Percentiles rank a stretch among this genome's conserved stretches.
These are phyloP conservation scores for Trididemnum miniatum DNA, from an alignment of 23 tunicate species.

Conservation along the genomic window DNA sequence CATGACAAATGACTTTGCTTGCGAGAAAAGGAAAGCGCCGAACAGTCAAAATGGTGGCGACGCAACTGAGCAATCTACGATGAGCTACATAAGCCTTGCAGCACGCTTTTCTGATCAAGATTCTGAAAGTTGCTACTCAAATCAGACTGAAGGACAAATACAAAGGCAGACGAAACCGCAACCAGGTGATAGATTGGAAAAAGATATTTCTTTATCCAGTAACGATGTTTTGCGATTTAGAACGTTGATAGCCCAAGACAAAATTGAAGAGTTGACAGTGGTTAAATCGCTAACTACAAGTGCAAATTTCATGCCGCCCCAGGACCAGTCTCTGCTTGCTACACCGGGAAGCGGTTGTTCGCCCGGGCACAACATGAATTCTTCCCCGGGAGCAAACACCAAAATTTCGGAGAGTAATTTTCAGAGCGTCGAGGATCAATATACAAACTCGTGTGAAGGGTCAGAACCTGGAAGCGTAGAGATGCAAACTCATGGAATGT, in stretches of 20 bases:
- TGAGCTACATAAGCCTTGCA: constrained; percentile 3
- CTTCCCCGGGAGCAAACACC: constrained; percentile 34
- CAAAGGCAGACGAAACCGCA: not conserved
- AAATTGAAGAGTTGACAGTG: not conserved
- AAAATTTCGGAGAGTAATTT: constrained; percentile 17
- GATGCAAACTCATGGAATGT: not conserved
- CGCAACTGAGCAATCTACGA: not conserved
- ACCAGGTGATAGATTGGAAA: not conserved
- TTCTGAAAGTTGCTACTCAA: not conserved
- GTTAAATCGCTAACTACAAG: not conserved
- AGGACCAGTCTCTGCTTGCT: constrained; percentile 31
- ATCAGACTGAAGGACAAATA: not conserved
- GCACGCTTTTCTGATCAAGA: not conserved
- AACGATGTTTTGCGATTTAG: not conserved
- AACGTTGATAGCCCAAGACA: not conserved
- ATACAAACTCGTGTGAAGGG: not conserved
- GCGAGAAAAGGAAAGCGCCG: not conserved
- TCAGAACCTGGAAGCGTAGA: not conserved
- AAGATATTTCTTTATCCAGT: constrained; percentile 4
- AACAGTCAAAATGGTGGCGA: constrained; percentile 1
- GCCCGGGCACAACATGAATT: constrained; percentile 36
- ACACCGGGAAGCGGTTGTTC: constrained; percentile 33
- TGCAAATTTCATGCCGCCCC: constrained; percentile 45
- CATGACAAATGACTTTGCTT: constrained; percentile 1
- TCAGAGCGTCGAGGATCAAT: not conserved